Percentiles rank a stretch among this genome's conserved stretches.
These are phyloP conservation scores for Epinephelus malabaricus DNA, from an alignment of 2,797 vertebrate genomes.

Conservation along the genomic window DNA sequence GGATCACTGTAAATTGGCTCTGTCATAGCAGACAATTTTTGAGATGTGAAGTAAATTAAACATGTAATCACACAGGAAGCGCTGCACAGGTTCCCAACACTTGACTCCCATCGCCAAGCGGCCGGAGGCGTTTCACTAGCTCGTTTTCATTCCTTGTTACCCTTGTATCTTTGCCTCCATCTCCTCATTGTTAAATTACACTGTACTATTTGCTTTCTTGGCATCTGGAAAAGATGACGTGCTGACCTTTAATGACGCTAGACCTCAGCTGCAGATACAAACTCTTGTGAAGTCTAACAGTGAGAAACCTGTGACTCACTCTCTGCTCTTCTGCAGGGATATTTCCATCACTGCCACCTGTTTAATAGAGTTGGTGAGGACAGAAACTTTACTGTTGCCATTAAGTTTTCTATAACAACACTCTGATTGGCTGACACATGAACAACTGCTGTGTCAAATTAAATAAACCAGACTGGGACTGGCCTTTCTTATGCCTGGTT, in stretches of 20 bases:
- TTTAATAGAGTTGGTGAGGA: slow-evolving; percentile 12
- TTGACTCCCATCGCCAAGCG: slow-evolving; percentile 50
- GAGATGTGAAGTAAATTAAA: slow-evolving; percentile 87
- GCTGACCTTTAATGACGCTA: slow-evolving; percentile 44
- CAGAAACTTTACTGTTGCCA: slow-evolving; percentile 10
- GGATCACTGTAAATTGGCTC: slow-evolving; percentile 85
- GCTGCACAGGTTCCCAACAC: slow-evolving; percentile 53
- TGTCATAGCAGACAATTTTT: slow-evolving; percentile 84
- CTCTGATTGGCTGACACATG: background rate
- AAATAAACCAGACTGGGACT: background rate
- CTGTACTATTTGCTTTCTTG: slow-evolving; percentile 45
- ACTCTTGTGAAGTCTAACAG: slow-evolving; percentile 25
- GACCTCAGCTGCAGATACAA: slow-evolving; percentile 8
- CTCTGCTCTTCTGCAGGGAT: slow-evolving; percentile 4
- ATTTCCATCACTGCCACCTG: slow-evolving; percentile 33
- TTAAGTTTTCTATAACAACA: background rate
- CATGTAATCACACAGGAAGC: slow-evolving; percentile 85
- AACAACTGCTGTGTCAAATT: background rate
- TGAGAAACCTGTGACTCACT: slow-evolving; percentile 9
- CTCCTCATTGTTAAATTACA: slow-evolving; percentile 66
- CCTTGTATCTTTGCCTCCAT: slow-evolving; percentile 50
- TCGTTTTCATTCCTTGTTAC: slow-evolving; percentile 59
- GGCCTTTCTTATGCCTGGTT: no score
- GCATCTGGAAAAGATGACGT: slow-evolving; percentile 39
- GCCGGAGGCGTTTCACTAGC: slow-evolving; percentile 54